These are phyloP conservation scores for Thalassoma bifasciatum DNA, from an alignment of 2,113 vertebrate genomes.

Conservation along the genomic window DNA sequence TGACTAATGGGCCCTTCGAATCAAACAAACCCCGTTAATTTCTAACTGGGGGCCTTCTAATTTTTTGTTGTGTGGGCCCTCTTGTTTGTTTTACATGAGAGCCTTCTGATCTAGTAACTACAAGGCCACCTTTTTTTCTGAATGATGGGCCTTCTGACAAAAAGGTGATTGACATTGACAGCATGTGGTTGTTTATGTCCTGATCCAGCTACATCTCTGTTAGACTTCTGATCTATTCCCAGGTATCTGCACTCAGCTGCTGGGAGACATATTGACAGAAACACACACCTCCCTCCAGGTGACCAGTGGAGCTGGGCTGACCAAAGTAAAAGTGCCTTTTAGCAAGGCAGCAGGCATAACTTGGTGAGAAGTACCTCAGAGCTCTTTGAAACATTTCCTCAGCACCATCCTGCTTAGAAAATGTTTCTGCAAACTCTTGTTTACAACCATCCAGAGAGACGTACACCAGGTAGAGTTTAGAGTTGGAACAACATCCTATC, in stretches of 20 bases:
- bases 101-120: too few relatives aligned
- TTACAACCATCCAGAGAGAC: constrained; percentile 60
- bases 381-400: constrained; percentile 62
- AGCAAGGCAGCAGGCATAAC: constrained; percentile 70
- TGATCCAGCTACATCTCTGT: too few relatives aligned
- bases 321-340: constrained; percentile 61
- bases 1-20: too few relatives aligned
- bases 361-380: constrained; percentile 66
- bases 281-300: constrained; percentile 65
- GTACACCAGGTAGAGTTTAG: constrained; percentile 68
- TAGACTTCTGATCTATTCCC: too few relatives aligned
- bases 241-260: constrained; percentile 29
- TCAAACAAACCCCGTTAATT: too few relatives aligned
- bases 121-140: too few relatives aligned
- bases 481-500: constrained; percentile 55
- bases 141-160: too few relatives aligned
- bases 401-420: constrained; percentile 22
- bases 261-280: constrained; percentile 76
- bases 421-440: constrained; percentile 50
- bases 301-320: constrained; percentile 22
- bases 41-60: too few relatives aligned
- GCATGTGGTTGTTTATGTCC: too few relatives aligned
- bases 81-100: too few relatives aligned
- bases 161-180: too few relatives aligned
- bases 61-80: too few relatives aligned